Conservation (phyloP, 2,888 invertebrate species). For the Argynnis bischoffii region DNA sequence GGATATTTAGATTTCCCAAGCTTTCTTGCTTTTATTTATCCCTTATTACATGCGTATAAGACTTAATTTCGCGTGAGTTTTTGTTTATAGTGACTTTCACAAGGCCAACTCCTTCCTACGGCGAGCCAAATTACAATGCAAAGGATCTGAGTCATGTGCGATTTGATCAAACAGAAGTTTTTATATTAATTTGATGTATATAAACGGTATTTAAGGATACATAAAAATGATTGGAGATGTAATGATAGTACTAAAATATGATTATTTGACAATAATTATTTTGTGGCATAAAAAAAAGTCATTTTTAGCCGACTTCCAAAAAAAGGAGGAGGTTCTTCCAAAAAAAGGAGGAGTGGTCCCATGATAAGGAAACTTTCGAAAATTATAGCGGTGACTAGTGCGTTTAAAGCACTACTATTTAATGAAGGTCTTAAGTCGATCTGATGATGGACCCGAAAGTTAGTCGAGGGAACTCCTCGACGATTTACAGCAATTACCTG, state of each 20-base stretch:
- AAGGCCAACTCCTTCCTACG: conserved; percentile 71
- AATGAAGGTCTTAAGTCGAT: too few species aligned
- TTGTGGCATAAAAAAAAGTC: too few species aligned
- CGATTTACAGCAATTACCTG: too few species aligned
- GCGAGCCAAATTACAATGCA: conserved; percentile 60
- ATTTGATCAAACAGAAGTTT: conserved; percentile 22
- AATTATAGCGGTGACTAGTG: too few species aligned
- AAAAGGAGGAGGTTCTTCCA: too few species aligned
- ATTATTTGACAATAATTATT: too few species aligned
- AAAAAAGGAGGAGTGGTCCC: too few species aligned
- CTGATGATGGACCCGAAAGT: too few species aligned
- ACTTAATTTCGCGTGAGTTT: background rate
- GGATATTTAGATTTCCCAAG: background rate
- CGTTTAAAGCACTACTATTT: too few species aligned
- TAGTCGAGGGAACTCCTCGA: too few species aligned
- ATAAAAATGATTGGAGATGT: background rate
- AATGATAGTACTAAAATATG: background rate
- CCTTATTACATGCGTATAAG: conserved; percentile 3
- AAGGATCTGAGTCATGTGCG: conserved; percentile 49
- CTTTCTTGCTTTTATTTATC: background rate
- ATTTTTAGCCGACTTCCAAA: too few species aligned
- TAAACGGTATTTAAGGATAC: background rate
- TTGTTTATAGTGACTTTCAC: conserved; percentile 37
- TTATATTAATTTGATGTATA: conserved; percentile 12
- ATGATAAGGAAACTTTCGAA: too few species aligned